Percentiles rank a stretch among this genome's conserved stretches.
Conservation (phyloP, 2,797 vertebrate species). For the Poecilia wingei region DNA sequence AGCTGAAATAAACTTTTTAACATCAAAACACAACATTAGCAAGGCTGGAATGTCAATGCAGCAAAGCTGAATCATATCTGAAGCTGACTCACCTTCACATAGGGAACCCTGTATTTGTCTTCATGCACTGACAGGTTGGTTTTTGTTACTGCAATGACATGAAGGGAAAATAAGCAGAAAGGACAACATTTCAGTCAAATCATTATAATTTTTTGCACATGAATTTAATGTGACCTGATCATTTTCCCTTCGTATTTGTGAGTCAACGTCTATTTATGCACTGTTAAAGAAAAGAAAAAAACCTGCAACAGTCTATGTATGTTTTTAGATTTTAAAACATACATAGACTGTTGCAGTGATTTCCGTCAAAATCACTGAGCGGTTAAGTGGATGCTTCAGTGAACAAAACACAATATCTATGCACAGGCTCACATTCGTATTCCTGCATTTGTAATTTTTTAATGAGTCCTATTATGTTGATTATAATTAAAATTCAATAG, state of each 20-base stretch:
- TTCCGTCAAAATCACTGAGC: slow-evolving; percentile 33
- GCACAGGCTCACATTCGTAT: slow-evolving; percentile 6
- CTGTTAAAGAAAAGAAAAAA: slow-evolving; percentile 1
- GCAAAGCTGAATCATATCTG: slow-evolving; percentile 22
- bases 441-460: slow-evolving; percentile 34
- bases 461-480: slow-evolving; percentile 18
- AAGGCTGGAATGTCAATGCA: background rate
- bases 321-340: slow-evolving; percentile 20
- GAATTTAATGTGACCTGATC: slow-evolving; percentile 36
- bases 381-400: slow-evolving; percentile 5
- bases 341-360: too few relatives aligned
- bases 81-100: slow-evolving; percentile 88
- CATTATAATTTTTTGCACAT: slow-evolving; percentile 5
- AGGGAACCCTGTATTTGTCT: slow-evolving; percentile 94
- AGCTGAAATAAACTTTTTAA: background rate
- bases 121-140: slow-evolving; percentile 94
- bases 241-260: slow-evolving; percentile 23
- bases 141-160: slow-evolving; percentile 86
- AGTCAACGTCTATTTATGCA: slow-evolving; percentile 27
- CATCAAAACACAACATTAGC: slow-evolving; percentile 5
- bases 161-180: slow-evolving; percentile 33
- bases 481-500: slow-evolving; percentile 40
- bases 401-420: slow-evolving; percentile 20
- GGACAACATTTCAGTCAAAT: slow-evolving; percentile 34
- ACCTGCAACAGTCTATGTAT: background rate